A percentile compares a stretch with the other conserved stretches of the same genome.
Evolutionary conservation across 2,113 vertebrate species (phyloP).

Genomic region (Capreolus pygargus): DNA sequence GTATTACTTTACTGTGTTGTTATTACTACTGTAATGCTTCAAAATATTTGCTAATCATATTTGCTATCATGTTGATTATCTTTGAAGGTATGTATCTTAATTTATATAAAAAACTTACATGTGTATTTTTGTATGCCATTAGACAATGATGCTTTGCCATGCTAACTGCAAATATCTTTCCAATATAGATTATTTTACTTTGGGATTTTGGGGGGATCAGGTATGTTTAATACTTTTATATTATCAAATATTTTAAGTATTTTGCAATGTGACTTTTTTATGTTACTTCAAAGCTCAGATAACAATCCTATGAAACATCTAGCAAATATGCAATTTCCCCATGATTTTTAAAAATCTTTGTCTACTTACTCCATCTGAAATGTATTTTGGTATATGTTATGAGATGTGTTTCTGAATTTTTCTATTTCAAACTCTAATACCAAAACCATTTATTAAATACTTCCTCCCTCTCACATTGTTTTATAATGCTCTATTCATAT

Average conservation of each 20-base stretch:
- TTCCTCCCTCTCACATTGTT: not conserved
- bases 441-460: not conserved
- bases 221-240: not conserved
- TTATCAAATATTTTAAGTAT: not conserved
- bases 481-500: not conserved
- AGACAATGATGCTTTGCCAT: not conserved
- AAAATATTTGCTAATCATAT: not conserved
- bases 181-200: not conserved
- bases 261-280: not conserved
- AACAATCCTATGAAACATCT: not conserved
- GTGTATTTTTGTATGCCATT: not conserved
- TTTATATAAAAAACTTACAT: not conserved
- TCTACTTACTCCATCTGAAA: not conserved
- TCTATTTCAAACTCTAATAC: constrained; percentile 5
- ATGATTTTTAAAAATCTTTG: not conserved
- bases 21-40: not conserved
- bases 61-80: not conserved
- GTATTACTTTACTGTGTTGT: not conserved
- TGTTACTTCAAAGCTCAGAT: not conserved
- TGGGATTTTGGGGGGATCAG: not conserved
- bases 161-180: not conserved
- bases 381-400: not conserved
- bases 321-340: not conserved
- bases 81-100: not conserved
- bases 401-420: not conserved